These are phyloP conservation scores for Eretmocerus hayati DNA, from an alignment of 2,888 invertebrate genomes.

Conservation along the genomic window DNA sequence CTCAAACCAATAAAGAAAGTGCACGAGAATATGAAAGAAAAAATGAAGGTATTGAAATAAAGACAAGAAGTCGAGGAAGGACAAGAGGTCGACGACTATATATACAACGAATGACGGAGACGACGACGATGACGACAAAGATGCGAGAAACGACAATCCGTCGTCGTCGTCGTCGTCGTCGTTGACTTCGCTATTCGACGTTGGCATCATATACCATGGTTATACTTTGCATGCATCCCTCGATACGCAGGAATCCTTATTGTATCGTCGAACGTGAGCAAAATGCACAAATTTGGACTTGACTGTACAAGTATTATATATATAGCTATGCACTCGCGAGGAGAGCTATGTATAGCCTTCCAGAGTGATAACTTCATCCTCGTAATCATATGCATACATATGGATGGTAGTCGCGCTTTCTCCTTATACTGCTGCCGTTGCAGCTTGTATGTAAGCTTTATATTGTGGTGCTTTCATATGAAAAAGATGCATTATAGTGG, in stretches of 20 bases:
- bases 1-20: no score
- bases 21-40: background rate
- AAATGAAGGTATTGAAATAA: no score
- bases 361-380: slow-evolving; percentile 39
- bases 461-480: no score
- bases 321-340: slow-evolving; percentile 17
- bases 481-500: no score
- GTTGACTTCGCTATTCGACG: background rate
- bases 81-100: background rate
- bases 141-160: background rate
- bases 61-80: background rate
- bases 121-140: background rate
- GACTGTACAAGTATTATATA: background rate
- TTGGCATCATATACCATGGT: no score
- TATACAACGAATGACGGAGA: background rate
- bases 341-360: slow-evolving; percentile 20
- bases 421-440: background rate
- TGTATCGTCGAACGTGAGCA: slow-evolving; percentile 47
- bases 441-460: no score
- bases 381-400: slow-evolving; percentile 43
- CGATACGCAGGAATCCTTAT: slow-evolving; percentile 47
- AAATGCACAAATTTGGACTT: slow-evolving; percentile 45
- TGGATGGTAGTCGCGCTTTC: slow-evolving; percentile 30
- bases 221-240: slow-evolving; percentile 46
- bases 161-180: background rate